phyloP scores from a whole-genome alignment of 2,113 vertebrate species.

The Dermatemys mawii region DNA sequence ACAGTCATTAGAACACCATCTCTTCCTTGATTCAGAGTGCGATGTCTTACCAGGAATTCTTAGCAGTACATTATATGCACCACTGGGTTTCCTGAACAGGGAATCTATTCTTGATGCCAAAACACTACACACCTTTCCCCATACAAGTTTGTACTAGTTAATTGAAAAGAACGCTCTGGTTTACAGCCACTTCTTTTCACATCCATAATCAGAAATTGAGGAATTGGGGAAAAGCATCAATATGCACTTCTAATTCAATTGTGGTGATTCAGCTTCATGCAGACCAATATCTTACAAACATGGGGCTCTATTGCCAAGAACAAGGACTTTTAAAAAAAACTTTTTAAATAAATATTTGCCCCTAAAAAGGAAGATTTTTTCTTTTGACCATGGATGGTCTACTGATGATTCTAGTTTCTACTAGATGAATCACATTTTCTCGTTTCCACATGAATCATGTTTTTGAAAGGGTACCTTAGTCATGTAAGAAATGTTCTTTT shows the following conservation, averaged over 20 bases:
- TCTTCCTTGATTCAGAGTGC: constrained; percentile 39
- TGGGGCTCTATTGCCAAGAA: not conserved
- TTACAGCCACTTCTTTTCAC: not conserved
- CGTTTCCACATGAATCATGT: too few species aligned
- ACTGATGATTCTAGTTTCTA: not conserved
- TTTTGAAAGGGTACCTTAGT: not conserved
- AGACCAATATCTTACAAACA: too few species aligned
- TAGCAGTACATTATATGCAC: not conserved
- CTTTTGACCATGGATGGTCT: not conserved
- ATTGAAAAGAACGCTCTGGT: too few species aligned
- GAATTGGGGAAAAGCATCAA: fast-evolving
- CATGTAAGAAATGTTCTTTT: fast-evolving
- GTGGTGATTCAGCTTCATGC: not conserved
- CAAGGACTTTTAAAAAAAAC: fast-evolving
- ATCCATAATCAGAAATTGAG: not conserved
- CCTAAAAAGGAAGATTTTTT: not conserved
- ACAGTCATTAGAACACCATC: constrained; percentile 3
- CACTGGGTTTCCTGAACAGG: not conserved
- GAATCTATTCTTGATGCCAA: not conserved
- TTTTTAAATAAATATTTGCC: not conserved
- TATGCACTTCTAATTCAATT: not conserved
- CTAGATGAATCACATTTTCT: too few species aligned
- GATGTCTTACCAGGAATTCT: not conserved
- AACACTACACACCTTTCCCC: not conserved
- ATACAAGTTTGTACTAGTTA: not conserved